A percentile compares a stretch with the other conserved stretches of the same genome.
phyloP scores from a whole-genome alignment of 2,888 invertebrate species.

The Anarsia innoxiella region DNA sequence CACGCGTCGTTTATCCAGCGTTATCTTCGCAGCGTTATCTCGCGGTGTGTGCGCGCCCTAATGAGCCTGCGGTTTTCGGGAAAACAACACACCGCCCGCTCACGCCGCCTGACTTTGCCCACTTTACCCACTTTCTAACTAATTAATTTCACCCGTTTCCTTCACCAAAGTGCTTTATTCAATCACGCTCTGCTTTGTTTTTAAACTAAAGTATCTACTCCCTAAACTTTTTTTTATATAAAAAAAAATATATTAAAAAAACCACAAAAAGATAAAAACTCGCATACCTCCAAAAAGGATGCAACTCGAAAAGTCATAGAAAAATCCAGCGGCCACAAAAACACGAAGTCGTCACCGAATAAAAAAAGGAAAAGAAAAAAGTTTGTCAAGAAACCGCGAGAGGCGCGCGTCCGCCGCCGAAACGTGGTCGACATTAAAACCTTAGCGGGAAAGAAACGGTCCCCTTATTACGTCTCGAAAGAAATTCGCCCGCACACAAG shows the following conservation, averaged over 20 bases:
- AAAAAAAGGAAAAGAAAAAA: conserved; percentile 40
- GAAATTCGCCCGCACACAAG: conserved; percentile 71
- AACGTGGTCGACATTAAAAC: conserved; percentile 75
- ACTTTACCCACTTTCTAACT: not conserved
- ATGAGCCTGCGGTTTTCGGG: conserved; percentile 67
- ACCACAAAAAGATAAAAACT: no score
- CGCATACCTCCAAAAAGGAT: conserved; percentile 13
- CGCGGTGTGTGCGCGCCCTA: conserved; percentile 61
- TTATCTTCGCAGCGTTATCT: conserved; percentile 45
- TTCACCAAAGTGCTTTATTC: no score
- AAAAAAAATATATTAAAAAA: conserved; percentile 2
- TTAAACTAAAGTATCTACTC: not conserved
- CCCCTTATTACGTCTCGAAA: conserved; percentile 76
- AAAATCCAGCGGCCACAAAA: conserved; percentile 15
- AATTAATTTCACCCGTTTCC: not conserved
- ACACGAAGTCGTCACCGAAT: conserved; percentile 28
- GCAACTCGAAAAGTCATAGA: conserved; percentile 1
- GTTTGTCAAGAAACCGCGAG: conserved; percentile 59
- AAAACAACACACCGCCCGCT: conserved; percentile 57
- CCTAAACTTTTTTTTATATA: not conserved
- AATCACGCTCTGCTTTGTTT: not conserved
- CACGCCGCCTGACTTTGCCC: conserved; percentile 39
- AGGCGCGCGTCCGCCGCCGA: conserved; percentile 71
- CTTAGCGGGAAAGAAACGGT: conserved; percentile 75
- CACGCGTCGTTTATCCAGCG: conserved; percentile 26